These are phyloP conservation scores for Mesoligia furuncula DNA, from an alignment of 2,888 invertebrate genomes.

Conservation along the genomic window DNA sequence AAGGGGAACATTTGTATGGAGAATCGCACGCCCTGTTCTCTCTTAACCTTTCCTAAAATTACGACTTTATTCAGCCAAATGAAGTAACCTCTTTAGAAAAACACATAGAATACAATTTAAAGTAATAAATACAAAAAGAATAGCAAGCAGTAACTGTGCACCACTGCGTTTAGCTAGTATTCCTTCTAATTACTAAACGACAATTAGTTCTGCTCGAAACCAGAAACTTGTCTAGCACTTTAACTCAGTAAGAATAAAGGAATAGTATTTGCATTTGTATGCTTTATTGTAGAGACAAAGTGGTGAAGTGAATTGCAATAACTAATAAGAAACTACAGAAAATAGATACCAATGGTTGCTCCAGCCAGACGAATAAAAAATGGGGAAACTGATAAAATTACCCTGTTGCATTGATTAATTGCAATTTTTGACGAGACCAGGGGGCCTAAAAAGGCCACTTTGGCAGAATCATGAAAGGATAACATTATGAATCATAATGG, in stretches of 20 bases:
- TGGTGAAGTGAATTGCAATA: background rate
- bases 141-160: background rate
- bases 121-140: background rate
- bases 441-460: too few species aligned
- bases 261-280: constrained; percentile 6
- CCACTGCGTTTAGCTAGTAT: background rate
- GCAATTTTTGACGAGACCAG: background rate
- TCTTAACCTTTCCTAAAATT: background rate
- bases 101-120: background rate
- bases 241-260: background rate
- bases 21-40: too few species aligned
- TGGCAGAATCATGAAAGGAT: too few species aligned
- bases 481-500: too few species aligned
- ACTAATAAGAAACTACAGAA: background rate
- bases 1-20: too few species aligned
- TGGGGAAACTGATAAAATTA: background rate
- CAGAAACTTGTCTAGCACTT: background rate
- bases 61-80: background rate
- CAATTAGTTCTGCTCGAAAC: background rate
- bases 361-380: background rate
- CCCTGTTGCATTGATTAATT: background rate
- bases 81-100: background rate
- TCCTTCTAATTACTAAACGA: background rate
- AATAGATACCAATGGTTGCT: background rate
- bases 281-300: background rate